Conservation (phyloP, 2,888 invertebrate species). For the Heliconius aoede region DNA sequence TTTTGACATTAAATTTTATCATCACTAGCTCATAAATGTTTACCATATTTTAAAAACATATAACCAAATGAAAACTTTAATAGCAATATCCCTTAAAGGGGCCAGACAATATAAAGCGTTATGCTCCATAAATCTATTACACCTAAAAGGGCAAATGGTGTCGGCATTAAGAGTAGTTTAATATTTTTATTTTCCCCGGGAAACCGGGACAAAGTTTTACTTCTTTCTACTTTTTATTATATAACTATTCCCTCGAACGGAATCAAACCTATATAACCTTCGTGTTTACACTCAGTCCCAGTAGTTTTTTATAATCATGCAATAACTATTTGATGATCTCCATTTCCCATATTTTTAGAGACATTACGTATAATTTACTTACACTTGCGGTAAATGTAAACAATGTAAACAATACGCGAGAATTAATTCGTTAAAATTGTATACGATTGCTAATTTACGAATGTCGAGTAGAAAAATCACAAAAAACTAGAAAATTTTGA, state of each 20-base stretch:
- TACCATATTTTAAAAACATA: background rate
- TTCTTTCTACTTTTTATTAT: too few relatives aligned
- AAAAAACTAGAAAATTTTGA: background rate
- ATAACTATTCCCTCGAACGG: too few relatives aligned
- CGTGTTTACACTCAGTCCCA: too few relatives aligned
- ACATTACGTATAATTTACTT: too few relatives aligned
- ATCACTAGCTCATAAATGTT: background rate
- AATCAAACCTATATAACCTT: too few relatives aligned
- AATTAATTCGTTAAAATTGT: conserved; percentile 20
- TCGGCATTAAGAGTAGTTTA: conserved; percentile 14
- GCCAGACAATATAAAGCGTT: conserved; percentile 17
- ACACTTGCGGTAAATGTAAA: background rate
- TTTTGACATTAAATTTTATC: background rate
- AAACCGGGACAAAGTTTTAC: too few relatives aligned
- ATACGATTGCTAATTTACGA: background rate
- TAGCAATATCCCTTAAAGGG: conserved; percentile 1
- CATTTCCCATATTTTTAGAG: too few relatives aligned
- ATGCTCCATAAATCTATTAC: conserved; percentile 28
- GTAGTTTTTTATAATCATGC: too few relatives aligned
- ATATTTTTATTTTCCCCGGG: too few relatives aligned
- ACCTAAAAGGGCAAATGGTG: conserved; percentile 34
- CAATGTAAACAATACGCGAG: conserved; percentile 13
- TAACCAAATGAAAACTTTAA: background rate
- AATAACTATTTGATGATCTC: too few relatives aligned
- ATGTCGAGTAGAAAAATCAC: background rate